Percentiles rank a stretch among this genome's conserved stretches.
Conservation (phyloP, 2,797 vertebrate species). For the Gallinago solitaria region DNA sequence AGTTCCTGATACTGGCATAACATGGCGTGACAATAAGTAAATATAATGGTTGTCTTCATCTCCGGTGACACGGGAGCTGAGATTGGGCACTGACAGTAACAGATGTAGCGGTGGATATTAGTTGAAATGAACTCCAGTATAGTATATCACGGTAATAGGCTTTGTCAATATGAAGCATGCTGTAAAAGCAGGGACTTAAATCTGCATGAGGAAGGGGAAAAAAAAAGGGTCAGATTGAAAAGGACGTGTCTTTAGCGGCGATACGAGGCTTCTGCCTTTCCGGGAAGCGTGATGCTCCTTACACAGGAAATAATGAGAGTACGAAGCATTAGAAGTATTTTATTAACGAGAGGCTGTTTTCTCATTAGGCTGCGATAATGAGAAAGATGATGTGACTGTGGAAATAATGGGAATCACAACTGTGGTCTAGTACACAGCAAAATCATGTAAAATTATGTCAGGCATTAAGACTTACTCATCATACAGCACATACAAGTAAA, state of each 20-base stretch:
- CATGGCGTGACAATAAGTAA: constrained; percentile 5
- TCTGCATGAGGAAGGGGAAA: constrained; percentile 38
- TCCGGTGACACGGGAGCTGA: not conserved
- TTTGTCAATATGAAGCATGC: constrained; percentile 71
- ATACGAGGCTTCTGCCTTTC: not conserved
- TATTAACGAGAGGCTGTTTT: not conserved
- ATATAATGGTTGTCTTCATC: constrained; percentile 48
- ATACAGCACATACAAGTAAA: not conserved
- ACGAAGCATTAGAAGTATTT: constrained; percentile 4
- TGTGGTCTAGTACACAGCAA: not conserved
- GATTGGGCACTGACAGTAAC: constrained; percentile 26
- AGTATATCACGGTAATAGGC: constrained; percentile 69
- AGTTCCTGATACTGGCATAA: constrained; percentile 37
- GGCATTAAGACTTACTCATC: not conserved
- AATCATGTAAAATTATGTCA: not conserved
- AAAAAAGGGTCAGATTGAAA: constrained; percentile 29
- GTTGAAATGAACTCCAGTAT: constrained; percentile 45
- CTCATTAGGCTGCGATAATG: not conserved
- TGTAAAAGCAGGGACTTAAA: constrained; percentile 47
- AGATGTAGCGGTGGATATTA: constrained; percentile 38
- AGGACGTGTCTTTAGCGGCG: not conserved
- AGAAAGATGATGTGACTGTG: not conserved
- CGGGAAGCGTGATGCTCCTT: not conserved
- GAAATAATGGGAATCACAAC: not conserved
- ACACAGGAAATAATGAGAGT: not conserved